Evolutionary conservation across 2,888 invertebrate species (phyloP), one percentile per base, ranked within the genome.

Genomic region (Helleia helle): DNA sequence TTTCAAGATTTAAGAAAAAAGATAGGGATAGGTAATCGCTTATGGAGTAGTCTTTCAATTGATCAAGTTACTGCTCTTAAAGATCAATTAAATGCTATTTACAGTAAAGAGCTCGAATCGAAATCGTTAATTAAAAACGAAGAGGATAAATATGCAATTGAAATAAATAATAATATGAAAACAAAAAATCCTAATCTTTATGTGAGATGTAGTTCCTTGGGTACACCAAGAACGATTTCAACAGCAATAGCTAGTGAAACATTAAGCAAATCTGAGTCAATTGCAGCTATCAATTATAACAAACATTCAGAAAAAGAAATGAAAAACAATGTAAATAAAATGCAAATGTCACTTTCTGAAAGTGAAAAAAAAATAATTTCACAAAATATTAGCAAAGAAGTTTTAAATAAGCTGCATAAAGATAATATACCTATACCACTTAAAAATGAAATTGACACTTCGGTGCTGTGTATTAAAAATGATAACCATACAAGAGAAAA

Each of bases 21-120:
- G 51, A 83, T 61, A 36, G 91, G 93, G 5, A 86, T 93, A 7
- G 93, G 93, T 4, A 91, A 89, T 57, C 88, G 91, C 43, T 85
- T 94, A 39, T 94, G 94, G 88, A 94, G 93, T 59, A 94, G 94
- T 55, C 74, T 95, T 29, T 93, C 94, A 1, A 89, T 91, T 73
- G 93, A 95, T 49, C 94, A 95, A 75, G 91, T 94, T 0, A 90
- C 89, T 54, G 90, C 92, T 15, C 79, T 95, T 28, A 94, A 93
- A 65, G 88, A 88, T 52, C 94, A 94, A 63, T 69, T 95, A 0
- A 91, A 90, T 53, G 93, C 94, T 50, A 94, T 95, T 46, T 95
- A 94, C 53, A 91, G 91, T 38, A 88, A 86, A 55, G 88, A 88
- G 47, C 65, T 84, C 13, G 83, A 81, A 54, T 53, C 72, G 4